Evolutionary conservation across 2,888 invertebrate genomes (phyloP), one percentile per base, ranked within the genome.

Genomic region (Camponotus fellah): DNA sequence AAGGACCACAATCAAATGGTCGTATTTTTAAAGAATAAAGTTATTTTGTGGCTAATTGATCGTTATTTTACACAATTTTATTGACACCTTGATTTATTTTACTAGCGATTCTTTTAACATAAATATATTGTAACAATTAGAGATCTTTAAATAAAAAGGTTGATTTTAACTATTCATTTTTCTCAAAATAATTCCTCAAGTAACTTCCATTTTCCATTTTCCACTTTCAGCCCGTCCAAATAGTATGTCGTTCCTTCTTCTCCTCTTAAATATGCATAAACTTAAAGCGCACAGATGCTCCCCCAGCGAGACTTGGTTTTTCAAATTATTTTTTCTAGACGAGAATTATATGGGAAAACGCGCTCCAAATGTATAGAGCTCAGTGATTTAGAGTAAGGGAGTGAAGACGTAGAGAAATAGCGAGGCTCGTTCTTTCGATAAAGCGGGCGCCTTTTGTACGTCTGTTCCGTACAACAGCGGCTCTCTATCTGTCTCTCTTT

Each of bases 401-500:
- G 65, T 12, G 37, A 58, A 43, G 65, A 60, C 65, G 9, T 66
- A 46, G 71, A 69, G 65, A 83, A 72, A 82, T 43, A 21, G 56
- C 21, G 34, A 40, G n/a, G 34, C 65, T 58, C 49, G 46, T 69
- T 26, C 32, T 68, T 68, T 62, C 66, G 56, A 83, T 83, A 68
- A 80, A 83, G 68, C 10, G 80, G 17, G 9, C 40, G n/a, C 40
- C 79, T 82, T 64, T 77, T 82, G 49, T 40, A 56, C 40, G 32
- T 77, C 77, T 79, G 64, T 37, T 56, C 43, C 53, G 80, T 79
- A 10, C 34, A 10, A 77, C 62, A 43, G 77, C 80, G 17, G 46
- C 32, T 81, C 53, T 81, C 40, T 49, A 49, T 81, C 77, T 62
- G 75, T 77, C 81, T 82, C 79, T 65, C 21, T 82, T 82, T 53